Conservation (phyloP, 1,140 invertebrate genomes). For the Daktulosphaira vitifoliae region DNA sequence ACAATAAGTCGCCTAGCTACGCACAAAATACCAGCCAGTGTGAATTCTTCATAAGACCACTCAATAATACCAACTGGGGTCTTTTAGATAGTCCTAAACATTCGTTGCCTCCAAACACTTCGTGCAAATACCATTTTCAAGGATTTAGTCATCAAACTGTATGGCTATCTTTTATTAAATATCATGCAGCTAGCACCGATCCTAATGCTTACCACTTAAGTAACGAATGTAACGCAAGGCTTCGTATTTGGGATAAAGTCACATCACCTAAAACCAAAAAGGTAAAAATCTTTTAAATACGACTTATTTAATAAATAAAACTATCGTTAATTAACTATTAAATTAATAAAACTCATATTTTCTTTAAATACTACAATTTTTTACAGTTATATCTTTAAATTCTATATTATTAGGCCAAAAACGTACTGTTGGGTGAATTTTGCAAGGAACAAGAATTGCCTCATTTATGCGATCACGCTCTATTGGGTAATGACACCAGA, state of each 20-base stretch:
- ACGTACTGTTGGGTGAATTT: constrained; percentile 60
- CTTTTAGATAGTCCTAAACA: constrained; percentile 46
- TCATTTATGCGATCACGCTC: constrained; percentile 61
- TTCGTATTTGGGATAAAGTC: constrained; percentile 48
- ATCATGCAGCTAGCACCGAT: constrained; percentile 55
- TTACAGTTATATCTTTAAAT: no score
- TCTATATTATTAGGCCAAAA: constrained; percentile 44
- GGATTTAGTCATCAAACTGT: constrained; percentile 65
- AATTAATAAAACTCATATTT: neutral
- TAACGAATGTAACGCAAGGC: constrained; percentile 61
- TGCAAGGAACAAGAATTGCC: constrained; percentile 56
- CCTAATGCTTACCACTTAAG: constrained; percentile 53
- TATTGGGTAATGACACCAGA: constrained; percentile 62
- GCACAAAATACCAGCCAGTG: constrained; percentile 62
- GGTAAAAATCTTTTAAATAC: no score
- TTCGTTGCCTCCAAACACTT: constrained; percentile 47
- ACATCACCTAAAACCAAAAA: constrained; percentile 1
- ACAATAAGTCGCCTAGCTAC: constrained; percentile 62
- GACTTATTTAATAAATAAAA: neutral
- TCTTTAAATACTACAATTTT: no score
- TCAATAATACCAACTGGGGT: constrained; percentile 58
- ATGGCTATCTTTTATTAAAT: constrained; percentile 76
- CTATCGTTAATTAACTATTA: neutral
- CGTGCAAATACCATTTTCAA: constrained; percentile 52
- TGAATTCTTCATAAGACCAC: constrained; percentile 64